A percentile compares a stretch with the other conserved stretches of the same genome.
Evolutionary conservation across 1,140 invertebrate species (phyloP).

Genomic region (Agrypnia vestita): DNA sequence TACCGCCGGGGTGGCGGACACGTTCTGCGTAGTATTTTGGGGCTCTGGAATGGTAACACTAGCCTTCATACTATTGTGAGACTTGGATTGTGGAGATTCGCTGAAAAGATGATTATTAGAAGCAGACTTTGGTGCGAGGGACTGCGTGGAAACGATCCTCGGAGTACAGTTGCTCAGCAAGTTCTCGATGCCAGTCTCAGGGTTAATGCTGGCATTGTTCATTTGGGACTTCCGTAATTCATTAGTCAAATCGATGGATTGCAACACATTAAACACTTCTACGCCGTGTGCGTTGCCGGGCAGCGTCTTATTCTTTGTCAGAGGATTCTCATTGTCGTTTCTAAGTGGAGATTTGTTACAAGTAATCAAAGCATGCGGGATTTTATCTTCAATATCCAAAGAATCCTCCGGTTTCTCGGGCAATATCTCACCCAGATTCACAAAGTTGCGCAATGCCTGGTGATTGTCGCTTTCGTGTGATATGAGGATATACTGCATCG

Average conservation of each 20-base stretch:
- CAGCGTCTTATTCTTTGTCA: no score
- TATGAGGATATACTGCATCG: not conserved
- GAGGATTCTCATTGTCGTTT: not conserved
- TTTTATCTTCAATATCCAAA: conserved; percentile 21
- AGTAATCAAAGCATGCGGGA: conserved; percentile 19
- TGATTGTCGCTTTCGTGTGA: not conserved
- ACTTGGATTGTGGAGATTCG: not conserved
- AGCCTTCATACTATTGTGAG: not conserved
- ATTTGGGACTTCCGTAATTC: not conserved
- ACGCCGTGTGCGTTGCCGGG: not conserved
- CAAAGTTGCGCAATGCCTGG: not conserved
- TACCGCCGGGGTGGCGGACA: no score
- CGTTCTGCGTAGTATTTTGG: not conserved
- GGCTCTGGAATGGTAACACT: not conserved
- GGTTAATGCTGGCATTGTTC: not conserved
- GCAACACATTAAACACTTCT: conserved; percentile 23
- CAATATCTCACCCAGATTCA: not conserved
- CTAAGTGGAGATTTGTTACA: not conserved
- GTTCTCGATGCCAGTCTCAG: not conserved
- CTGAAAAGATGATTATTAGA: not conserved
- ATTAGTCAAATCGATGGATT: conserved; percentile 8
- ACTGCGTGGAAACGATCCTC: conserved; percentile 14
- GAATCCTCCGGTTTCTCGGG: not conserved
- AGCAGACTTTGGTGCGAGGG: not conserved
- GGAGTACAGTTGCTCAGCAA: not conserved